A percentile compares a stretch with the other conserved stretches of the same genome.
These are phyloP conservation scores for Scaptomyza flava DNA, from an alignment of 2,888 invertebrate genomes.

Conservation along the genomic window DNA sequence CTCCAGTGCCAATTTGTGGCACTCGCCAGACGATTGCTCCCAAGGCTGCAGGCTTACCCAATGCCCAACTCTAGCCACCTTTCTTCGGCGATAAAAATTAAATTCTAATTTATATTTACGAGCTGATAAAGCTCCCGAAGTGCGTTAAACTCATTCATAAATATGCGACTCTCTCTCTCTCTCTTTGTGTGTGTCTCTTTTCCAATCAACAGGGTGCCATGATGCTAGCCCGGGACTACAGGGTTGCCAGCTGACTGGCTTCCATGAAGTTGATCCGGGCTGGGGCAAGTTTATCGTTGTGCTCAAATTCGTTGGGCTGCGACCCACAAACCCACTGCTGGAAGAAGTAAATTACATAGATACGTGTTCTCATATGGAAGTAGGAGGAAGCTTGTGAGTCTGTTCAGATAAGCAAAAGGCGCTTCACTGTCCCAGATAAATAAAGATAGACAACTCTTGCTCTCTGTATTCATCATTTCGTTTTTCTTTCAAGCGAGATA, in stretches of 20 bases:
- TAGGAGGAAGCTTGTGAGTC: conserved; percentile 28
- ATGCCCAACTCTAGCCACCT: conserved; percentile 34
- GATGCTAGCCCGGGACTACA: conserved; percentile 1
- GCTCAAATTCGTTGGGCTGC: conserved; percentile 47
- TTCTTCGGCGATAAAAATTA: conserved; percentile 72
- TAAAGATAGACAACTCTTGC: conserved; percentile 2
- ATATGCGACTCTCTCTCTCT: conserved; percentile 47
- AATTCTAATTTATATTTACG: conserved; percentile 80
- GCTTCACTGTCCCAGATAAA: conserved; percentile 28
- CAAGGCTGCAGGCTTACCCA: conserved; percentile 30
- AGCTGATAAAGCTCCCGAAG: conserved; percentile 76
- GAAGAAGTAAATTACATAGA: conserved; percentile 39
- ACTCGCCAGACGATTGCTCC: conserved; percentile 64
- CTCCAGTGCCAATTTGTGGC: conserved; percentile 56
- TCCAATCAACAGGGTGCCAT: conserved; percentile 25
- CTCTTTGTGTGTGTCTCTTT: neutral
- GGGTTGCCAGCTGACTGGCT: conserved; percentile 20
- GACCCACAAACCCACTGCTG: conserved; percentile 56
- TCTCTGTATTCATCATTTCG: conserved; percentile 18
- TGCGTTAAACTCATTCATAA: conserved; percentile 72
- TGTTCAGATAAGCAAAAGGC: conserved; percentile 66
- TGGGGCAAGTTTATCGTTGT: conserved; percentile 52
- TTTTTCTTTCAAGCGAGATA: conserved; percentile 31
- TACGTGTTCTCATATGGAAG: conserved; percentile 30
- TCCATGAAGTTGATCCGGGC: conserved; percentile 17